Percentiles rank a stretch among this genome's conserved stretches.
These are phyloP conservation scores for Cerastis leucographa DNA, from an alignment of 2,888 invertebrate species.

Conservation along the genomic window DNA sequence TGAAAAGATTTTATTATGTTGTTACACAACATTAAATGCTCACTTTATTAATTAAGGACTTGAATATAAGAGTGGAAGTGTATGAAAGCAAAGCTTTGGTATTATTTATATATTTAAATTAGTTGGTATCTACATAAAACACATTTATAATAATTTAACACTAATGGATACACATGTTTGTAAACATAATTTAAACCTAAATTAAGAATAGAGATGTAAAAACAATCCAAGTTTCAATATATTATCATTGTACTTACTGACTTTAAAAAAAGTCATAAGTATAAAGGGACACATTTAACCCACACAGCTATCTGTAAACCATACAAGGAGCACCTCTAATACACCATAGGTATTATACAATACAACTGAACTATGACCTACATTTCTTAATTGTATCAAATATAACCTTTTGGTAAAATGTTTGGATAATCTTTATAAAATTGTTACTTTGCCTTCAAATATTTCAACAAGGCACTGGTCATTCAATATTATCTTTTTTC, in stretches of 20 bases:
- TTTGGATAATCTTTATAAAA: constrained; percentile 62
- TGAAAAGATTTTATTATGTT: constrained; percentile 73
- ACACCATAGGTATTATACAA: constrained; percentile 48
- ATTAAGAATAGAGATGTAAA: constrained; percentile 38
- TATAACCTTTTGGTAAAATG: constrained; percentile 77
- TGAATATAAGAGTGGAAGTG: constrained; percentile 61
- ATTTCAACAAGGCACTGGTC: constrained; percentile 74
- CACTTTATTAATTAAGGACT: constrained; percentile 57
- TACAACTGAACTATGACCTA: constrained; percentile 55
- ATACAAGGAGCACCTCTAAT: constrained; percentile 62
- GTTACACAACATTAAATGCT: constrained; percentile 75
- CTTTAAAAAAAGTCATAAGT: constrained; percentile 20
- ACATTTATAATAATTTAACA: constrained; percentile 47
- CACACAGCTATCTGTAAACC: constrained; percentile 47
- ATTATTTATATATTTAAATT: constrained; percentile 57
- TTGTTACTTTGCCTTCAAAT: constrained; percentile 67
- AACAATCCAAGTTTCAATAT: constrained; percentile 35
- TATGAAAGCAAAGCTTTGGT: constrained; percentile 71
- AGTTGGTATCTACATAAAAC: constrained; percentile 31
- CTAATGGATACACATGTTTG: constrained; percentile 45
- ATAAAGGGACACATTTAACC: constrained; percentile 51
- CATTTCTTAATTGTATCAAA: constrained; percentile 75
- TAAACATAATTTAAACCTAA: constrained; percentile 60
- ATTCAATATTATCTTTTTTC: constrained; percentile 57
- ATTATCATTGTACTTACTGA: constrained; percentile 33